Conservation (phyloP, 37 sponge, comb jelly and placozoan species). For the Tethya wilhelma region DNA sequence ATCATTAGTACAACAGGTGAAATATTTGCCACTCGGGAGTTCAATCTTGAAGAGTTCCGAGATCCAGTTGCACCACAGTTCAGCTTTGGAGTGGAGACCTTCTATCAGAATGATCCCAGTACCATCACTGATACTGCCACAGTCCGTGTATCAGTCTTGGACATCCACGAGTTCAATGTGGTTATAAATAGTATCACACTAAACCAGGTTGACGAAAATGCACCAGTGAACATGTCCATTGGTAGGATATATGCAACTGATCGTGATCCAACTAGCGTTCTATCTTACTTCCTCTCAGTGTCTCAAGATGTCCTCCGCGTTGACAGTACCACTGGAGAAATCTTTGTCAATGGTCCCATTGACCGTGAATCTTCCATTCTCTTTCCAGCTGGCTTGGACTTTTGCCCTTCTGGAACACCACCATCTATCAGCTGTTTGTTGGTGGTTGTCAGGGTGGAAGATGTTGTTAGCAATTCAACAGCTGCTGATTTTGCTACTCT, state of each 20-base stretch:
- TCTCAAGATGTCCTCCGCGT: conserved; percentile 38
- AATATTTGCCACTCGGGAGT: conserved; percentile 3
- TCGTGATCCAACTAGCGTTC: conserved; percentile 40
- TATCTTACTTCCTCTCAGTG: conserved; percentile 28
- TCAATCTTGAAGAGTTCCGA: conserved; percentile 12
- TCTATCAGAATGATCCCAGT: conserved; percentile 12
- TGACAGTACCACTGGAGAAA: conserved; percentile 29
- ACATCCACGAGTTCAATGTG: conserved; percentile 37
- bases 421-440: conserved; percentile 24
- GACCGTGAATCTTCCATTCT: conserved; percentile 51
- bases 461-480: not conserved
- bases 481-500: not conserved
- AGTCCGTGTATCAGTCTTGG: conserved; percentile 41
- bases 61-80: not conserved
- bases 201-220: conserved; percentile 22
- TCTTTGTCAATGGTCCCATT: conserved; percentile 28
- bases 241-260: conserved; percentile 45
- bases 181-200: conserved; percentile 13
- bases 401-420: conserved; percentile 47
- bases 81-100: conserved; percentile 21
- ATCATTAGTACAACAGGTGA: conserved; percentile 41
- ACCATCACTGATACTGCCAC: conserved; percentile 30
- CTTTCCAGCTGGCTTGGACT: not conserved
- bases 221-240: conserved; percentile 6
- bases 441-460: conserved; percentile 21